Evolutionary conservation across 2,797 vertebrate species (phyloP).

Genomic region (Tapirus indicus): DNA sequence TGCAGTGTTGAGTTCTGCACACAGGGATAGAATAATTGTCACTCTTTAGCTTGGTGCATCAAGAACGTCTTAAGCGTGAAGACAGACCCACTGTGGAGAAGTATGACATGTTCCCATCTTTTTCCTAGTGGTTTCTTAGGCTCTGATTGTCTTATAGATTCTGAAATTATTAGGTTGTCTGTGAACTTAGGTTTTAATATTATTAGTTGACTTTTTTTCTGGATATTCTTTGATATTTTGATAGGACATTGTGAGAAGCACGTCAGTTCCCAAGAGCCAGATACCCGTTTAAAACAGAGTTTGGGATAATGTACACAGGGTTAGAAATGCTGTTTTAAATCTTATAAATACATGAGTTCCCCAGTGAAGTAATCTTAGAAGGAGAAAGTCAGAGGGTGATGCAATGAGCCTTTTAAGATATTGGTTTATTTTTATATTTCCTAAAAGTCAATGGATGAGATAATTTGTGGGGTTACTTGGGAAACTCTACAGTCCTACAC

Average conservation of each 20-base stretch:
- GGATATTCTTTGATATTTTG: not conserved
- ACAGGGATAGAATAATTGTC: not conserved
- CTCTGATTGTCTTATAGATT: not conserved
- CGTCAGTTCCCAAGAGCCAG: not conserved
- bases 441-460: not conserved
- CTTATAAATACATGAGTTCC: not conserved
- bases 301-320: not conserved
- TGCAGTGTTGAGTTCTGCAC: not conserved
- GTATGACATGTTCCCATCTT: fast-evolving
- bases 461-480: not conserved
- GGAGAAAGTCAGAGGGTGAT: not conserved
- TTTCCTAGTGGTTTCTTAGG: not conserved
- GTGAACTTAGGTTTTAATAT: not conserved
- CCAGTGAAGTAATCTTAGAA: not conserved
- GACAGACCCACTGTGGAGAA: not conserved
- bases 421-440: not conserved
- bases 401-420: not conserved
- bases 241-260: not conserved
- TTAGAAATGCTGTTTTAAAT: not conserved
- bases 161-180: not conserved
- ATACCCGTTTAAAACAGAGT: not conserved
- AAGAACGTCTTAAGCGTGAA: too few relatives aligned
- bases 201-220: not conserved
- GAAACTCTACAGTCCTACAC: not conserved
- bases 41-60: not conserved